Conservation (phyloP, 1,140 invertebrate genomes). For the Leptopilina clavipes region DNA sequence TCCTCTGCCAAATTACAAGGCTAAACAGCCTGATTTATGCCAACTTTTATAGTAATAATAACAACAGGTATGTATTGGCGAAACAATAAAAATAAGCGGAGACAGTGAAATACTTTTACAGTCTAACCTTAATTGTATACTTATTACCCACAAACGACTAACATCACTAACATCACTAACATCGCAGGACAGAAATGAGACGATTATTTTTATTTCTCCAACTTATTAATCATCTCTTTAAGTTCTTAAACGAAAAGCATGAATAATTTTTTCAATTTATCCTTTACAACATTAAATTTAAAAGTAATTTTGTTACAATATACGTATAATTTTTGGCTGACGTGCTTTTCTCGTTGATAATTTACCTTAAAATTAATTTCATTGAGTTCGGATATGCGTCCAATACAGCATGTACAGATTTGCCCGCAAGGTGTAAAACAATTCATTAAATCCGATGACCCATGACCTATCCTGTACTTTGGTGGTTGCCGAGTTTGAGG, state of each 20-base stretch:
- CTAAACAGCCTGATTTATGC: constrained; percentile 71
- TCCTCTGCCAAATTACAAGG: constrained; percentile 65
- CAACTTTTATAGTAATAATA: constrained; percentile 62
- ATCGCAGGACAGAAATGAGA: too few relatives aligned
- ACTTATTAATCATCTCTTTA: too few relatives aligned
- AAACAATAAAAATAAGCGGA: constrained; percentile 40
- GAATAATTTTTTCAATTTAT: too few relatives aligned
- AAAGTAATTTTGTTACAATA: background rate
- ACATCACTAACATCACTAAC: constrained; percentile 54
- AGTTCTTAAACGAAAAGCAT: constrained; percentile 45
- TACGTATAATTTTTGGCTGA: background rate
- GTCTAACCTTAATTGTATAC: constrained; percentile 62
- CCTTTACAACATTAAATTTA: too few relatives aligned
- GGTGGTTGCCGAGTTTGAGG: constrained; percentile 53
- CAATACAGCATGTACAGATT: constrained; percentile 29
- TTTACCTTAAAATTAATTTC: constrained; percentile 4
- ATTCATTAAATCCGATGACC: constrained; percentile 71
- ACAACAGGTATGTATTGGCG: constrained; percentile 48
- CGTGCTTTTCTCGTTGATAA: background rate
- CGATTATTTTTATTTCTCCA: too few relatives aligned
- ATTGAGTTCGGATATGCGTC: background rate
- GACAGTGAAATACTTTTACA: constrained; percentile 52
- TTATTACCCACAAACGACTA: constrained; percentile 62
- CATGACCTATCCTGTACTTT: constrained; percentile 68
- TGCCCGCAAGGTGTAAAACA: constrained; percentile 71